Evolutionary conservation across 2,888 invertebrate genomes (phyloP).

Genomic region (Dioctria rufipes): DNA sequence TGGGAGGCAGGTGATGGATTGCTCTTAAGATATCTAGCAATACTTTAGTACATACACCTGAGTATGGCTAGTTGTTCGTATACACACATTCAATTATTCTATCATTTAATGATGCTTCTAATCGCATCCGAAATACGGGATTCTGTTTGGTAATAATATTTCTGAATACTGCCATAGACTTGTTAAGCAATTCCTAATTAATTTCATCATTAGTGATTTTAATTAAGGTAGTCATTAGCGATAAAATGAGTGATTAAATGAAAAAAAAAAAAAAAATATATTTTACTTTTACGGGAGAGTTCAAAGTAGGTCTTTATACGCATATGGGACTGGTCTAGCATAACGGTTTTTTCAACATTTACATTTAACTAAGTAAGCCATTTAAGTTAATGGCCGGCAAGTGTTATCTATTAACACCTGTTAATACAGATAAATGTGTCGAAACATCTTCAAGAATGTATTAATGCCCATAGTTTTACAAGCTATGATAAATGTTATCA

Average conservation of each 20-base stretch:
- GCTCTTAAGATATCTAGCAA: background rate
- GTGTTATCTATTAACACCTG: too few relatives aligned
- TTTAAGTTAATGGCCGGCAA: too few relatives aligned
- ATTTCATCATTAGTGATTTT: constrained; percentile 10
- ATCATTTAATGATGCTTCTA: background rate
- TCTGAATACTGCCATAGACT: background rate
- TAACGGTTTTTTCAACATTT: background rate
- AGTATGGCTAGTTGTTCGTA: background rate
- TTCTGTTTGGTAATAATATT: background rate
- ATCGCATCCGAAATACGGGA: too few relatives aligned
- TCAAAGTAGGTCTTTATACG: background rate
- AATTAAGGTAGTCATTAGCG: constrained; percentile 24
- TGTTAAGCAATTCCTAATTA: background rate
- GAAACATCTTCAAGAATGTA: too few relatives aligned
- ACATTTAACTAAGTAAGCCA: background rate
- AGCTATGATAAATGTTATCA: too few relatives aligned
- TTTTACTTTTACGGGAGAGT: background rate
- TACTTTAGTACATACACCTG: background rate
- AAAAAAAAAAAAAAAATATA: background rate
- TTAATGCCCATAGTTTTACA: too few relatives aligned
- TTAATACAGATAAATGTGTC: too few relatives aligned
- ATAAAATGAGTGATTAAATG: constrained; percentile 25
- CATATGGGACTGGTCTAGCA: background rate
- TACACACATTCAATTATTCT: background rate
- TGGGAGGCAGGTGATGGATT: constrained; percentile 3